Evolutionary conservation across 2,113 vertebrate species (phyloP).

Genomic region (Hippocampus comes): DNA sequence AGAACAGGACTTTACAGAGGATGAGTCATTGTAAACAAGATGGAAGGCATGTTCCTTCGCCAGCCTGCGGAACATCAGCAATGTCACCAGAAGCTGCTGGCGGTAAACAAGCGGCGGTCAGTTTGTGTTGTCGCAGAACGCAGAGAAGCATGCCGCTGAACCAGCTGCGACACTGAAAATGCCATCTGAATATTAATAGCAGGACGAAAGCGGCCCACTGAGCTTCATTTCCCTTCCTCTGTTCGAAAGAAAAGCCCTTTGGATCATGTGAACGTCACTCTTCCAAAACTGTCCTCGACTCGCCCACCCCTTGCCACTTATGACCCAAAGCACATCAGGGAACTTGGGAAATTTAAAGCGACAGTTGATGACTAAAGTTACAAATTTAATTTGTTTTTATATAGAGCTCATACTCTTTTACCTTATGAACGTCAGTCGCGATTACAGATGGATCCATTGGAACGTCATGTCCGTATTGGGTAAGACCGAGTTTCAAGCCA

Average conservation of each 20-base stretch:
- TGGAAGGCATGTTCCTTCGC: slow-evolving; percentile 50
- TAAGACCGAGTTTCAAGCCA: background rate
- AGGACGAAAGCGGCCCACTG: slow-evolving; percentile 15
- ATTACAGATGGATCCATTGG: background rate
- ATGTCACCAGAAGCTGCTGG: slow-evolving; percentile 55
- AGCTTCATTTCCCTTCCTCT: slow-evolving; percentile 32
- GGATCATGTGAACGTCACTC: slow-evolving; percentile 1
- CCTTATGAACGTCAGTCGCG: background rate
- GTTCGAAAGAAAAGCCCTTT: slow-evolving; percentile 12
- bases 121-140: slow-evolving; percentile 35
- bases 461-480: background rate
- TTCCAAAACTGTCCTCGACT: background rate
- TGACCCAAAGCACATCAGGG: background rate
- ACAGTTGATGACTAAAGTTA: background rate
- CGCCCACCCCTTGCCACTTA: background rate
- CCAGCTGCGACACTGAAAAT: slow-evolving; percentile 39
- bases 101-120: slow-evolving; percentile 47
- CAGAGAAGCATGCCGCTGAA: slow-evolving; percentile 35
- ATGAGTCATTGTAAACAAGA: slow-evolving; percentile 68
- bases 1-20: slow-evolving; percentile 55
- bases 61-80: slow-evolving; percentile 56
- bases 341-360: background rate
- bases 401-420: background rate
- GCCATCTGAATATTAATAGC: slow-evolving; percentile 62
- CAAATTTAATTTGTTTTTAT: background rate